Conservation (phyloP, 2,113 vertebrate species). For the Propithecus coquereli region DNA sequence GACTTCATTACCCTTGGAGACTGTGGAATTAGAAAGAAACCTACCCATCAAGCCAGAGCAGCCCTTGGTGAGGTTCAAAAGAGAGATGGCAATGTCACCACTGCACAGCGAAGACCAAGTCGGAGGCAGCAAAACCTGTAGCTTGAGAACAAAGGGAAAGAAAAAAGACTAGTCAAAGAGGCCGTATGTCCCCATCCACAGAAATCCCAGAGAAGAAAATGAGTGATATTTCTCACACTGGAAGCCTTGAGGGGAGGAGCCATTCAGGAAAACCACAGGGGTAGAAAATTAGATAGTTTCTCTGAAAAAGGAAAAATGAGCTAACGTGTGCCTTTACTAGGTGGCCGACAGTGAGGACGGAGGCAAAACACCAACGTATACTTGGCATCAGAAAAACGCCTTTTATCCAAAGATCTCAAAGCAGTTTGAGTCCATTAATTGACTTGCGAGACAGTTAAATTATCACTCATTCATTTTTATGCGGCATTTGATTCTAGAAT, state of each 20-base stretch:
- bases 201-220: slow-evolving; percentile 31
- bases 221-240: neutral
- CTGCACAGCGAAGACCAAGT: slow-evolving; percentile 36
- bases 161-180: slow-evolving; percentile 15
- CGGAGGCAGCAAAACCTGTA: neutral
- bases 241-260: neutral
- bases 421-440: slow-evolving; percentile 47
- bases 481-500: neutral
- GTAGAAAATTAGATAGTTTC: slow-evolving; percentile 60
- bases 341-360: slow-evolving; percentile 28
- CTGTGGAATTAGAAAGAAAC: slow-evolving; percentile 50
- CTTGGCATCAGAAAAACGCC: neutral
- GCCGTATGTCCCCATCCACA: neutral
- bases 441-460: slow-evolving; percentile 36
- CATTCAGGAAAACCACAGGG: slow-evolving; percentile 61
- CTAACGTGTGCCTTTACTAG: slow-evolving; percentile 35
- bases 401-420: slow-evolving; percentile 48
- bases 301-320: slow-evolving; percentile 55
- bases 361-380: neutral
- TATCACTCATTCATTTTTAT: slow-evolving; percentile 29
- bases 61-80: slow-evolving; percentile 41
- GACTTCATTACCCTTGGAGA: slow-evolving; percentile 46
- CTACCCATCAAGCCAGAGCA: neutral
- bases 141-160: slow-evolving; percentile 53
- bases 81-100: slow-evolving; percentile 29